Evolutionary conservation across 2,113 vertebrate species (phyloP), one percentile per base, ranked within the genome.

Genomic region (Athene cunicularia): DNA sequence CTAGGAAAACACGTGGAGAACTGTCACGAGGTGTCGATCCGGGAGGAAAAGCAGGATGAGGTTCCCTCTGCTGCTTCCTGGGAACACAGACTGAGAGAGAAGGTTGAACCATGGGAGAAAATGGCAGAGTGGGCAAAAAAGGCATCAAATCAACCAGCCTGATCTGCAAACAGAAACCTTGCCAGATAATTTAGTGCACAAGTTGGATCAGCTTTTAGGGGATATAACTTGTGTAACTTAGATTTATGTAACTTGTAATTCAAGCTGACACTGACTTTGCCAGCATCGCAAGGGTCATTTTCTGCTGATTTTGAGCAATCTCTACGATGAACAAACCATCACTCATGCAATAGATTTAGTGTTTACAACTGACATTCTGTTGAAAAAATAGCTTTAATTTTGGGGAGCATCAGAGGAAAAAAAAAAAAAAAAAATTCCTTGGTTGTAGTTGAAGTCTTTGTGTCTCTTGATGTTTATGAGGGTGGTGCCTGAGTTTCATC

Each of bases 231-330:
- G 39, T 52, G 94, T 81, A 93, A 91, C 39, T 59, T 1, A 64
- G 94, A 95, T 95, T 93, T 89, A 95, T 93, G 73, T 52, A 30
- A 45, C 39, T 19, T 15, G 55, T 89, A 95, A 97, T 89, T 93
- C 56, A 22, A 87, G 58, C 83, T 95, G 96, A 96, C 88, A 30
- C 52, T 41, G 52, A 17, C 88, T 81, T 41, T 53, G 86, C 59
- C 52, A 18, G 66, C 56, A 2, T 9, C 1, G 0, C 18, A 37
- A 87, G 80, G 66, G 76, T 86, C 60, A 6, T 50, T 80, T 7
- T 16, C 17, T 30, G 92, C 50, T 37, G 18, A 0, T 93, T 86
- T 45, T 5, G 52, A 85, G 64, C 52, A 53, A 49, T 19, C 43
- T 21, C 24, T 8, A 2, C 0, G 0, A 35, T 17, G 49, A 68